Evolutionary conservation across 2,797 vertebrate genomes (phyloP).

Genomic region (Leucoraja ocellata): DNA sequence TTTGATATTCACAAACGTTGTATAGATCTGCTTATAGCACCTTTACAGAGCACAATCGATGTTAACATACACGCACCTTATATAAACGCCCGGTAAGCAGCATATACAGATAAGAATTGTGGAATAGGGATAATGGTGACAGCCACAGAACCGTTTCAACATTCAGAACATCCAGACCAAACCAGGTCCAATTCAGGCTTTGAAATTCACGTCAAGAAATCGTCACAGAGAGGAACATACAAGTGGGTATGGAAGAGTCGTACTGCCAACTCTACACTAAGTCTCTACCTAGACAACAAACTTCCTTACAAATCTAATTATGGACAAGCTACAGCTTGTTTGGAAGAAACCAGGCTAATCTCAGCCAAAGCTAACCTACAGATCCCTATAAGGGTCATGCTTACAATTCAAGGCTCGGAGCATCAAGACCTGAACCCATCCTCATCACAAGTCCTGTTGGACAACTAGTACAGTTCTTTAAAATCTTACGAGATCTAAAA

Average conservation of each 20-base stretch:
- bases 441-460: neutral
- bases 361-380: neutral
- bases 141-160: neutral
- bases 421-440: neutral
- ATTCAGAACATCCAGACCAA: neutral
- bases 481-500: neutral
- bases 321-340: too few relatives aligned
- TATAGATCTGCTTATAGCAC: neutral
- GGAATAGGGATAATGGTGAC: neutral
- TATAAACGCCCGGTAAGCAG: neutral
- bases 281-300: neutral
- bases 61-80: neutral
- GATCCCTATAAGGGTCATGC: neutral
- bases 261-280: neutral
- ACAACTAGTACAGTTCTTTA: neutral
- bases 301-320: neutral
- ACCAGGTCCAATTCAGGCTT: neutral
- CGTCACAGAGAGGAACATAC: too few relatives aligned
- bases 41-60: neutral
- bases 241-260: too few relatives aligned
- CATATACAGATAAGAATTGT: neutral
- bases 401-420: neutral
- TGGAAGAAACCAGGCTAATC: neutral
- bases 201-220: neutral
- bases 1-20: neutral